A percentile compares a stretch with the other conserved stretches of the same genome.
Conservation (phyloP, 2,797 vertebrate species). For the Euphonia xanthogaster region DNA sequence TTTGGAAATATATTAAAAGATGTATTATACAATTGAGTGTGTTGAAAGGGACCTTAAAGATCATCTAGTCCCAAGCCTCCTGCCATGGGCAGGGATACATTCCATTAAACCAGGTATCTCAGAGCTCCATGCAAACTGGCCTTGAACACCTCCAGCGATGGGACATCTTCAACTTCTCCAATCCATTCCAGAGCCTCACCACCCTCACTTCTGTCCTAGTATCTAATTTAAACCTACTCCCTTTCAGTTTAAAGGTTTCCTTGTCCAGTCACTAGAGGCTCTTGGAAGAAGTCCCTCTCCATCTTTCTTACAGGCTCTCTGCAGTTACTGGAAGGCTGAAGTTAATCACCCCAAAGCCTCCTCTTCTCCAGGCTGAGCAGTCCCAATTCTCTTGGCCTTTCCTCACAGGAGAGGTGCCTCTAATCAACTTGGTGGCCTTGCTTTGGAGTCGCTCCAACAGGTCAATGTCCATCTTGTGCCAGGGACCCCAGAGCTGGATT, state of each 20-base stretch:
- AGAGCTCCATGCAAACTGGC: neutral
- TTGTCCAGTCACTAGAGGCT: neutral
- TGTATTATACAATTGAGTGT: neutral
- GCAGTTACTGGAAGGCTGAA: neutral
- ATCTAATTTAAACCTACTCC: neutral
- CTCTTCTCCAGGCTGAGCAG: neutral
- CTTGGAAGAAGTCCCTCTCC: neutral
- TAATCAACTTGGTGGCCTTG: neutral
- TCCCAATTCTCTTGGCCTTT: accelerated
- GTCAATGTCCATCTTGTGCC: neutral
- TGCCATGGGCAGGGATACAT: neutral
- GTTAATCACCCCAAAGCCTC: neutral
- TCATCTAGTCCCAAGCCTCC: neutral
- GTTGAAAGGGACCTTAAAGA: neutral
- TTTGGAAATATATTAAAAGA: neutral
- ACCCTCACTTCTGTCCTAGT: neutral
- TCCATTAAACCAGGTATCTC: neutral
- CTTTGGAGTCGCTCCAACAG: neutral
- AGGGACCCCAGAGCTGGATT: neutral
- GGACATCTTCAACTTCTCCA: neutral
- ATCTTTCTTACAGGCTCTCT: neutral
- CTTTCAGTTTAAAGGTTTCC: neutral
- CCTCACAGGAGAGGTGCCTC: no score
- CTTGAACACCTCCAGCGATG: neutral
- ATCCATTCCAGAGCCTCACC: neutral